These are phyloP conservation scores for Cichladusa arquata DNA, from an alignment of 2,113 vertebrate species.

Conservation along the genomic window DNA sequence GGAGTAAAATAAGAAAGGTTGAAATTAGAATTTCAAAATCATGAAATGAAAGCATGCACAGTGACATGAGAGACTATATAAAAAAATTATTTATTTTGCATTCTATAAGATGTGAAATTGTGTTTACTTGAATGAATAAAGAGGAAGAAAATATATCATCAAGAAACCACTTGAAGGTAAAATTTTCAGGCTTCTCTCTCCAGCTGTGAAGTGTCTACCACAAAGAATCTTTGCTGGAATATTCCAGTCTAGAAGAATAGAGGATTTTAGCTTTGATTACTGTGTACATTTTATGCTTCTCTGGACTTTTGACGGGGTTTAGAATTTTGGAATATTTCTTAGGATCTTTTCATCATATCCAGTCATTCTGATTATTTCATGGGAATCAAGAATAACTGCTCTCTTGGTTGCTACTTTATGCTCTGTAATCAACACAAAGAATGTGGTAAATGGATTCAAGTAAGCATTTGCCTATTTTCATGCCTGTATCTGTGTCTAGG, in stretches of 20 bases:
- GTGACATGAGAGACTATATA: rapidly evolving
- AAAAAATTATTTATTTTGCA: not conserved
- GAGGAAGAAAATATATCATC: not conserved
- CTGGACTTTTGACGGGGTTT: not conserved
- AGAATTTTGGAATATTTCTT: not conserved
- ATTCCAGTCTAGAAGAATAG: not conserved
- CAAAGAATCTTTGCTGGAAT: not conserved
- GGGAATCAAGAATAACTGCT: not conserved
- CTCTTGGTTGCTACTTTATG: not conserved
- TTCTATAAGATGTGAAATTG: not conserved
- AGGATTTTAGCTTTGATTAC: not conserved
- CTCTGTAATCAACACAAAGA: not conserved
- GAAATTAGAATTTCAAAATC: not conserved
- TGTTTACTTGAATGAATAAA: not conserved
- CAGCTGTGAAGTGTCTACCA: not conserved
- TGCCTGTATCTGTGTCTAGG: not conserved
- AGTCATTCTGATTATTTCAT: not conserved
- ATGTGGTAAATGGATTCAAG: not conserved
- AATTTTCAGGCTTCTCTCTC: not conserved
- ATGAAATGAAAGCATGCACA: not conserved
- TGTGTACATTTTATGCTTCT: not conserved
- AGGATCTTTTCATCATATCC: not conserved
- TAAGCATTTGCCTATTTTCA: not conserved
- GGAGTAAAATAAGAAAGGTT: not conserved
- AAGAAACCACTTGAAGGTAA: not conserved